phyloP scores from a whole-genome alignment of 1,140 invertebrate species.

The Gyrodactylus salaris region DNA sequence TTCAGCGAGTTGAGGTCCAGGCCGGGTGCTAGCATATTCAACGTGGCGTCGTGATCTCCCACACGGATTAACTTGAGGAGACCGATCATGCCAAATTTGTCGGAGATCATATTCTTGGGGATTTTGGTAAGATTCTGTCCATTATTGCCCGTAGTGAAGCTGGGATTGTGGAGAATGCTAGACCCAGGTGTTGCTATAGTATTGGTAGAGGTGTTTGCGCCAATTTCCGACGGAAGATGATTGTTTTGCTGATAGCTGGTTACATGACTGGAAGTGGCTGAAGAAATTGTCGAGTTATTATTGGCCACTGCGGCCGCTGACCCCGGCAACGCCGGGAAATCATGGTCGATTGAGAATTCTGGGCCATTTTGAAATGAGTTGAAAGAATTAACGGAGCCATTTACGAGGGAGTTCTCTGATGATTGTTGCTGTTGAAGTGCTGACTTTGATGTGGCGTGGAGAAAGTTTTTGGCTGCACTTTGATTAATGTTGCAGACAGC shows the following conservation, averaged over 20 bases:
- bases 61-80: constrained; percentile 78
- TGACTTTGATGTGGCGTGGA: neutral
- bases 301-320: neutral
- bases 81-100: constrained; percentile 95
- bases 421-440: too few species aligned
- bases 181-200: neutral
- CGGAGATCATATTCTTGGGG: constrained; percentile 79
- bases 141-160: neutral
- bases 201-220: neutral
- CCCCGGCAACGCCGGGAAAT: neutral
- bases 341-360: neutral
- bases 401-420: neutral
- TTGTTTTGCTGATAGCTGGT: neutral
- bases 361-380: neutral
- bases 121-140: constrained; percentile 45
- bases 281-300: neutral
- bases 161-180: neutral
- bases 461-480: neutral
- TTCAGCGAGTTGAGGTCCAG: constrained; percentile 53
- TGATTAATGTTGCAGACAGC: too few species aligned
- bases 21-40: constrained; percentile 67
- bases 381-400: neutral
- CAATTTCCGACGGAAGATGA: neutral
- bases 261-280: neutral
- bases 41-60: constrained; percentile 69